Evolutionary conservation across 2,888 invertebrate species (phyloP).

Genomic region (Dynastes hyllus): DNA sequence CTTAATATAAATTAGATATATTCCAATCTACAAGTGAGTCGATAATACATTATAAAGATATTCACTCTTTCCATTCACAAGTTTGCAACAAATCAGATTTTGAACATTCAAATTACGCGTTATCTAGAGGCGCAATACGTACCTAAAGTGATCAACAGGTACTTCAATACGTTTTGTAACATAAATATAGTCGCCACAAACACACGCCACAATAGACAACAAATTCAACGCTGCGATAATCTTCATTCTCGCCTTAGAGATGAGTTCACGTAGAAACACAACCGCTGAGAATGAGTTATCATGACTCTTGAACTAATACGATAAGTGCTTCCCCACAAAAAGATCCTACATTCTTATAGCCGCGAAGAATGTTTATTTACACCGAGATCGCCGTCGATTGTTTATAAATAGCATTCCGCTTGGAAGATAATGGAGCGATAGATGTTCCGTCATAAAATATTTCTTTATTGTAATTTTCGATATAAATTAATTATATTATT

Average conservation of each 20-base stretch:
- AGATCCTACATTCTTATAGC: not conserved
- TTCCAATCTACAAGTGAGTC: too few species aligned
- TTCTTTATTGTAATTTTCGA: not conserved
- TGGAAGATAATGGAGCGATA: not conserved
- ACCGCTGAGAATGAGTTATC: conserved; percentile 23
- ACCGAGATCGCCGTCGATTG: not conserved
- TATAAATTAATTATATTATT: not conserved
- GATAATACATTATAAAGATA: too few species aligned
- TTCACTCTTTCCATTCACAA: too few species aligned
- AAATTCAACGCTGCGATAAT: conserved; percentile 9
- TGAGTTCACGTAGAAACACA: not conserved
- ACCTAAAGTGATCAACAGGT: conserved; percentile 89
- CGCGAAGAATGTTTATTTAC: conserved; percentile 10
- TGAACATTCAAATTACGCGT: too few species aligned
- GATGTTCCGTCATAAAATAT: not conserved
- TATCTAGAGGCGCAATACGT: conserved; percentile 50
- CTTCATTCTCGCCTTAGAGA: conserved; percentile 6
- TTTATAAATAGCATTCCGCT: not conserved
- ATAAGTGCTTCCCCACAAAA: conserved; percentile 29
- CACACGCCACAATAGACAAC: conserved; percentile 17
- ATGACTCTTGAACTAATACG: conserved; percentile 49
- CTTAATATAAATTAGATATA: too few species aligned
- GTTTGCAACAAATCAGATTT: too few species aligned
- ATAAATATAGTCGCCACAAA: conserved; percentile 64
- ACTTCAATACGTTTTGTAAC: conserved; percentile 74